These are phyloP conservation scores for Tribolium castaneum DNA, from an alignment of 1,140 invertebrate species.

Conservation along the genomic window DNA sequence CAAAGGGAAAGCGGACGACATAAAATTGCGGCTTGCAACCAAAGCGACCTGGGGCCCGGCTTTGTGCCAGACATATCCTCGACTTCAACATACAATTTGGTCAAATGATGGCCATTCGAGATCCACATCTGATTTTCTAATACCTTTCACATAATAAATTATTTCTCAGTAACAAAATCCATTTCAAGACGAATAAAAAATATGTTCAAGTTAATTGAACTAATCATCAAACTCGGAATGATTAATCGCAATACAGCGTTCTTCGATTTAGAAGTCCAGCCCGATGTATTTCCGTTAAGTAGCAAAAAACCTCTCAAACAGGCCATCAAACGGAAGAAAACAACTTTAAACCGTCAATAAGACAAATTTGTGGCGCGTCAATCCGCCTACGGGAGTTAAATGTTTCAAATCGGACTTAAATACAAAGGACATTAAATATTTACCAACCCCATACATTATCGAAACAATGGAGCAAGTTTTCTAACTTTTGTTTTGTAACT, in stretches of 20 bases:
- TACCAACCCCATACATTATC: slow-evolving; percentile 48
- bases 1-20: slow-evolving; percentile 29
- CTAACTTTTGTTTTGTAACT: slow-evolving; percentile 29
- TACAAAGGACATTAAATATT: slow-evolving; percentile 49
- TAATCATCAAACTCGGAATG: background rate
- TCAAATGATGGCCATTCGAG: background rate
- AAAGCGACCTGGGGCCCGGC: slow-evolving; percentile 5
- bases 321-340: background rate
- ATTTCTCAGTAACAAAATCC: background rate
- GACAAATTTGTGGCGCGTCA: slow-evolving; percentile 43
- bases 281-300: background rate
- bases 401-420: slow-evolving; percentile 31
- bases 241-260: background rate
- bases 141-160: too few species aligned
- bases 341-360: slow-evolving; percentile 46
- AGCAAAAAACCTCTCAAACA: background rate
- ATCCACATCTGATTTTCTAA: background rate
- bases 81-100: background rate
- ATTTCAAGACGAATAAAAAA: background rate
- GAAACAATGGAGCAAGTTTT: slow-evolving; percentile 46
- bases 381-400: slow-evolving; percentile 42
- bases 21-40: slow-evolving; percentile 16
- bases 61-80: background rate
- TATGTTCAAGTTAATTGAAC: background rate
- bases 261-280: background rate